Evolutionary conservation across 2,888 invertebrate genomes (phyloP), one percentile per base, ranked within the genome.

Genomic region (Drosophila prostipennis): DNA sequence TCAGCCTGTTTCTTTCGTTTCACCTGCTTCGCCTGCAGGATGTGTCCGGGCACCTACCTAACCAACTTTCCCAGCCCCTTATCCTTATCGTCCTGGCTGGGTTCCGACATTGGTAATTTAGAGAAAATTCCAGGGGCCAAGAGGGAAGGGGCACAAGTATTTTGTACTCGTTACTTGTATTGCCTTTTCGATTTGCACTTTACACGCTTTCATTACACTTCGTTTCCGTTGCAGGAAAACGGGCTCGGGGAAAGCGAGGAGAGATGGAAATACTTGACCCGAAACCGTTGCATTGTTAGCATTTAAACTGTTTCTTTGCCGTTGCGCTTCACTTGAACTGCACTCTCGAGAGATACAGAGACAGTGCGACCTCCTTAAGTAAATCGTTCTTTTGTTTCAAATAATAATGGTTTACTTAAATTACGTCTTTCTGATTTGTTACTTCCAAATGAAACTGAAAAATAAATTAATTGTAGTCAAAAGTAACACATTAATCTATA

Each of bases 151-250:
- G 46, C 48, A 43, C 23, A 37, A 72, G 72, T 54, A 76, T 72
- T 86, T 78, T 71, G 78, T 63, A 72, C 67, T 73, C 72, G 63
- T 64, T 63, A 57, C 67, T 70, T 87, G 82, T 82, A 82, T 82
- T 82, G 78, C 87, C 82, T 82, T 82, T 82, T 82, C 82, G 82
- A 82, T 82, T 87, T 82, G 87, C 82, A 82, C 82, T 82, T 82
- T 87, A 87, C 82, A 82, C 82, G 82, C 79, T 82, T 87, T 82
- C 82, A 82, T 82, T 82, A 87, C 82, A 87, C 82, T 87, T 82
- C 87, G 87, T 84, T 82, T 82, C 82, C 82, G 82, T 77, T 67
- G 82, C 79, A 53, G 46, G 55, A 10, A 19, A 39, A n/a, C 39
- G 19, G 39, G 32, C 14, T 26, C n/a, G 29, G 6, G 45, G 58